Conservation (phyloP, 2,888 invertebrate genomes). For the Psylliodes chrysocephalus region DNA sequence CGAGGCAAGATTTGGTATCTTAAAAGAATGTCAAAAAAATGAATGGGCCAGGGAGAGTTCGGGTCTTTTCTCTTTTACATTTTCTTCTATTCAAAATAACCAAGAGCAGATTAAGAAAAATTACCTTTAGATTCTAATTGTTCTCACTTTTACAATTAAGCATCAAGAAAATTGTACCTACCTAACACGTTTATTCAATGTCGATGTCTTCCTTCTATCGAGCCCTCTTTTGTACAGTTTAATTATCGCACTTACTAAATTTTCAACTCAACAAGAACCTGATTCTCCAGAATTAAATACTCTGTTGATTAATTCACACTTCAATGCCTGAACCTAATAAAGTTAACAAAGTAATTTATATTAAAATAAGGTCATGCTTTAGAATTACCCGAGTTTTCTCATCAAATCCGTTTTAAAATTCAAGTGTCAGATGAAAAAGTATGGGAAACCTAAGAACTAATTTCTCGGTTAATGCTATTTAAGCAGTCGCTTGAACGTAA, state of each 20-base stretch:
- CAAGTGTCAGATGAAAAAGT: slow-evolving; percentile 12
- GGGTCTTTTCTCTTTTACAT: too few species aligned
- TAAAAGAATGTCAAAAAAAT: too few species aligned
- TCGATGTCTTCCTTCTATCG: slow-evolving; percentile 7
- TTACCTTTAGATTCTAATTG: too few species aligned
- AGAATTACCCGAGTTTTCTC: slow-evolving; percentile 23
- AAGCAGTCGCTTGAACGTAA: too few species aligned
- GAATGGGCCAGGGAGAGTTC: too few species aligned
- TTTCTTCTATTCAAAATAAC: too few species aligned
- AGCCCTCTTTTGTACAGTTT: slow-evolving; percentile 19
- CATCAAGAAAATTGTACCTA: too few species aligned
- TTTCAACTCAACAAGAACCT: slow-evolving; percentile 26
- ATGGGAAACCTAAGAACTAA: background rate
- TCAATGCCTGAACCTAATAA: slow-evolving; percentile 37
- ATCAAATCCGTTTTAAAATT: slow-evolving; percentile 21
- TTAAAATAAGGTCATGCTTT: slow-evolving; percentile 36
- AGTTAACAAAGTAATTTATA: slow-evolving; percentile 42
- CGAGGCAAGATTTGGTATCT: too few species aligned
- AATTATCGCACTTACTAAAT: slow-evolving; percentile 36
- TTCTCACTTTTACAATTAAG: too few species aligned
- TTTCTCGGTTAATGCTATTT: too few species aligned
- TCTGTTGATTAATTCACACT: slow-evolving; percentile 38
- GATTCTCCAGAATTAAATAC: slow-evolving; percentile 38
- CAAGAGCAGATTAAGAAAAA: too few species aligned
- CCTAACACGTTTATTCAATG: background rate